Evolutionary conservation across 2,113 vertebrate species (phyloP).

Genomic region (Gallinago media): DNA sequence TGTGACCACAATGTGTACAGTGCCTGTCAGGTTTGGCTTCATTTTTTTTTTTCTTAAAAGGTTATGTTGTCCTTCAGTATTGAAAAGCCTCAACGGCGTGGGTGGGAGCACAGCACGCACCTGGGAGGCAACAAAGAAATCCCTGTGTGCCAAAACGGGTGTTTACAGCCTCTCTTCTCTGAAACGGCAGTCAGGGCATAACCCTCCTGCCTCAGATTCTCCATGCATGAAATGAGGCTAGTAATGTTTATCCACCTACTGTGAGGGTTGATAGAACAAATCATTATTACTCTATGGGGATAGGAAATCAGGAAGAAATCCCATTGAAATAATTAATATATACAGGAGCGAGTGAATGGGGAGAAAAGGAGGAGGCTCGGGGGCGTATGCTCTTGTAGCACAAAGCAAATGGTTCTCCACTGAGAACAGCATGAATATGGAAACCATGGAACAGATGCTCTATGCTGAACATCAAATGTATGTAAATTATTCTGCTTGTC

Average conservation of each 20-base stretch:
- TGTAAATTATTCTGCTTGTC: not conserved
- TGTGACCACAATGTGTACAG: rapidly evolving
- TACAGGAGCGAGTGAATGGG: not conserved
- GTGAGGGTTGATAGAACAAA: not conserved
- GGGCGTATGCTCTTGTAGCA: not conserved
- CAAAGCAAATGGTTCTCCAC: not conserved
- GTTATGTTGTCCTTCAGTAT: not conserved
- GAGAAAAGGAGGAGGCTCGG: not conserved
- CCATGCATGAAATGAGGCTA: not conserved
- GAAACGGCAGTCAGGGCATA: rapidly evolving
- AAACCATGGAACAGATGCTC: not conserved
- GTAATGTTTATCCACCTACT: not conserved
- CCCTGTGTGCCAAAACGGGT: not conserved
- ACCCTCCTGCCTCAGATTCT: not conserved
- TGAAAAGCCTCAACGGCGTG: rapidly evolving
- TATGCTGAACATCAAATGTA: not conserved
- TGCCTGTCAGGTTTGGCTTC: not conserved
- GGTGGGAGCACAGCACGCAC: not conserved
- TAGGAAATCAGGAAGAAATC: conserved; percentile 12
- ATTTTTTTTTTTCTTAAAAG: not conserved
- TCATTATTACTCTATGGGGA: not conserved
- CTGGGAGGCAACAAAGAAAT: not conserved
- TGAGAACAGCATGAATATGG: conserved; percentile 10
- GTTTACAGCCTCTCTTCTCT: not conserved
- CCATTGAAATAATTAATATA: not conserved